Base-by-base conservation (phyloP, 2,113 vertebrate species). In the Halichoeres trimaculatus region DNA sequence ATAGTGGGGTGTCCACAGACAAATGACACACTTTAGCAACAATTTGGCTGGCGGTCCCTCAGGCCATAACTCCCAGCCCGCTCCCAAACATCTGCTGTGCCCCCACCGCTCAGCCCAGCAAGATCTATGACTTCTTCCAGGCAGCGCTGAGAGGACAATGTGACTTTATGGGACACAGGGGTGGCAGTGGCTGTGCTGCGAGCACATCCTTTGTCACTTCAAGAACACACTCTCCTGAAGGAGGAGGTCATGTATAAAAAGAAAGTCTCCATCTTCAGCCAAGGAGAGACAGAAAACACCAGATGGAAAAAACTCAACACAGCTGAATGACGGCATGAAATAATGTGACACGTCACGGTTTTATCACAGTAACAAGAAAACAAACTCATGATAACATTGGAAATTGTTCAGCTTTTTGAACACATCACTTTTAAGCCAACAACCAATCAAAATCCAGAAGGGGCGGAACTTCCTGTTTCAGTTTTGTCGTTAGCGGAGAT, bases 21-120 rank as follows among this genome's bases (percentile, higher is more conserved):
- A 88, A 85, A 89, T 81, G 68, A 83, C n/a, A 53, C 58, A 51
- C 63, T 63, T 81, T 80, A 75, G 67, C 68, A 81, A 68, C 72
- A 47, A 43, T 83, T 84, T 78, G 61, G 51, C 70, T 2, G 13
- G 48, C 50, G 34, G 41, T 88, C 80, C 69, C 83, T 48, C 5
- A 55, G 84, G 83, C 69, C 54, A 57, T 84, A 80, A 84, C 76
- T 79, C 57, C 30, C 52, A 74, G 57, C 50, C 36, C 23, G 76
- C 55, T 85, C 75, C 85, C 65, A 83, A 88, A 90, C 82, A 88
- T 80, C 76, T 88, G 87, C 69, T 70, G 68, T 41, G 48, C 66
- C 47, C 82, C 74, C 26, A 69, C 72, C 68, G 81, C 59, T 86
- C 51, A 16, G 71, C 9, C 50, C 81, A 83, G 74, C 54, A 85